Conservation (phyloP, 1,140 invertebrate genomes). For the Bombus picipes region DNA sequence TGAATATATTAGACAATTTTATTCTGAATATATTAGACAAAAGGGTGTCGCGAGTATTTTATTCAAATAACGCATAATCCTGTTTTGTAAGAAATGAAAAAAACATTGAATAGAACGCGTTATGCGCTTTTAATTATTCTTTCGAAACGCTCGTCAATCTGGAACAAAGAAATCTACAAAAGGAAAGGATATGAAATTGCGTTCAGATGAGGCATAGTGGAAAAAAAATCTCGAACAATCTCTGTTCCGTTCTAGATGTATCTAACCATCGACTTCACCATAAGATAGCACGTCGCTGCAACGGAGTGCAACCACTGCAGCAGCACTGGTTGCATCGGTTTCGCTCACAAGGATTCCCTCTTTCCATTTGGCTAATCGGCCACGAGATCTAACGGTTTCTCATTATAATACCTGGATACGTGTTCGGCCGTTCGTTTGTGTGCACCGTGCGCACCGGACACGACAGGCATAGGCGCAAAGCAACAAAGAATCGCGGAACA, state of each 20-base stretch:
- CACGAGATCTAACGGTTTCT: slow-evolving; percentile 59
- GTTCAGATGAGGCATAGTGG: background rate
- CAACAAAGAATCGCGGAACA: slow-evolving; percentile 14
- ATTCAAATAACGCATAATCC: too few species aligned
- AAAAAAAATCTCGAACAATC: slow-evolving; percentile 51
- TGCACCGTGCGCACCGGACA: background rate
- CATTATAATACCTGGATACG: slow-evolving; percentile 21
- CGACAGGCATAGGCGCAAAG: background rate
- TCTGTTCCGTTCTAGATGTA: slow-evolving; percentile 68
- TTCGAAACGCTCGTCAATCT: background rate
- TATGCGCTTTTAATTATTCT: background rate
- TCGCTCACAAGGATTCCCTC: slow-evolving; percentile 49
- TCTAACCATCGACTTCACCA: slow-evolving; percentile 30
- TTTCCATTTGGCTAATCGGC: slow-evolving; percentile 53
- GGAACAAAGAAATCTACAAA: background rate
- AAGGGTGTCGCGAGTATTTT: too few species aligned
- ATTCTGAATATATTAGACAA: too few species aligned
- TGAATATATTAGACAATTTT: too few species aligned
- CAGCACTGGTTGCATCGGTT: slow-evolving; percentile 34
- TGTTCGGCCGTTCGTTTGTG: background rate
- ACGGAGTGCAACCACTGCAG: slow-evolving; percentile 25
- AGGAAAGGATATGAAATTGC: background rate
- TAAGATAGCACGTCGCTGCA: slow-evolving; percentile 34
- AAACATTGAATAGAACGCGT: background rate
- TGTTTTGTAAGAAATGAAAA: background rate